Base-by-base conservation (phyloP, 2,797 vertebrate species). In the Lagorchestes hirsutus region DNA sequence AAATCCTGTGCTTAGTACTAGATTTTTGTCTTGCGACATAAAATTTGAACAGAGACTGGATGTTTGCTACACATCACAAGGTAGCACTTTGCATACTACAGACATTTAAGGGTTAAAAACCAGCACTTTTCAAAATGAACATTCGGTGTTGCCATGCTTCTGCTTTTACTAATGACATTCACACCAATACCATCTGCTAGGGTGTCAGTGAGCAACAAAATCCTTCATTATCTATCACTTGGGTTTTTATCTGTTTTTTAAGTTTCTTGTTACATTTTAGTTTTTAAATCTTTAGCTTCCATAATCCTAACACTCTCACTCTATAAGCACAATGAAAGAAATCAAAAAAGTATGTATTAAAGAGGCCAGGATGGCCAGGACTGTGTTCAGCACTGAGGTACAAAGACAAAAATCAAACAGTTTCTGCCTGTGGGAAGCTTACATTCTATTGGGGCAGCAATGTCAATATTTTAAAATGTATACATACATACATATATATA, bases 81-180 rank as follows among this genome's bases (percentile, higher is more conserved):
- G 34, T 4, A 94, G 29, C 2, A 91, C 54, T 56, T 82, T 91
- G 54, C n/a, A 29, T 28, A 46, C 1, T 87, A 50, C 54, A 16
- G 54, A 14, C 13, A 55, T 62, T n/a, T 94, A 40, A 62, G 50
- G 46, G 28, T 67, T 91, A 94, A 54, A 54, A 22, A 57, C 1
- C 14, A 92, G 13, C 56, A 54, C 18, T 92, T 94, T 91, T 94
- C 59, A 91, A 91, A 94, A 54, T 55, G 59, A 91, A 90, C 52
- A 92, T 56, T 52, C 67, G 54, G 57, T 58, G 55, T 24, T 50
- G n/a, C 27, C 10, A 54, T 31, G 62, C 56, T 90, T 92, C 13
- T 54, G 87, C 57, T 87, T 92, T 58, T 50, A 87, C 74, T 87
- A 50, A 87, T 87, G 74, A 87, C 40, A 87, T 46, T 50, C 74